Evolutionary conservation across 1,140 invertebrate genomes (phyloP), one percentile per base, ranked within the genome.

Genomic region (Drosophila sturtevanti): DNA sequence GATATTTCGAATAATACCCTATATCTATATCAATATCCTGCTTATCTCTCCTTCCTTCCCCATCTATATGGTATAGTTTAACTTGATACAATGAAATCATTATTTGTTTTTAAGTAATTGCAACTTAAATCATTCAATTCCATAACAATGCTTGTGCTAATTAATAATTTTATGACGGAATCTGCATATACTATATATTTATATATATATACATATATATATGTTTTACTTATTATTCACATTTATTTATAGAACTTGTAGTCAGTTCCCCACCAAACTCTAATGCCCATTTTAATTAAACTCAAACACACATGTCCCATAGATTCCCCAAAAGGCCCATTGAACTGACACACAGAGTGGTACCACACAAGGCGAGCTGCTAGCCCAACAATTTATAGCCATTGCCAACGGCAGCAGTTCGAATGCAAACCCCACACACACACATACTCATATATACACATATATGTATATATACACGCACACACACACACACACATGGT

Each of bases 281-380:
- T 81, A 87, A 79, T 87, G 75, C 59, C 72, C 82, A 77, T 81
- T 86, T 86, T 86, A 86, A 86, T 86, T 86, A 86, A 86, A 86
- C 82, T 75, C 79, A 79, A 86, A 87, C 82, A 87, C 76, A 54
- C 68, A 70, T 72, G 82, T 67, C 81, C 72, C 76, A 69, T 72
- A 76, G 82, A 75, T 79, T 78, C 81, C 81, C 81, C 78, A 81
- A 86, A 73, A 81, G 72, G 80, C 84, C 85, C 82, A 86, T 86
- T 87, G 68, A 82, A 69, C 80, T 82, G 82, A 67, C 76, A 79
- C 81, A 65, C 24, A 31, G 31, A 31, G 31, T 61, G 37, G 48
- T 44, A 18, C 2, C 27, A 18, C 27, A 18, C 60, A 41, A 74
- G 63, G 64, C 51, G 66, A 62, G 31, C 41, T 58, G 66, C 61